Evolutionary conservation across 2,797 vertebrate species (phyloP), one percentile per base, ranked within the genome.

Genomic region (Bufotes viridis): DNA sequence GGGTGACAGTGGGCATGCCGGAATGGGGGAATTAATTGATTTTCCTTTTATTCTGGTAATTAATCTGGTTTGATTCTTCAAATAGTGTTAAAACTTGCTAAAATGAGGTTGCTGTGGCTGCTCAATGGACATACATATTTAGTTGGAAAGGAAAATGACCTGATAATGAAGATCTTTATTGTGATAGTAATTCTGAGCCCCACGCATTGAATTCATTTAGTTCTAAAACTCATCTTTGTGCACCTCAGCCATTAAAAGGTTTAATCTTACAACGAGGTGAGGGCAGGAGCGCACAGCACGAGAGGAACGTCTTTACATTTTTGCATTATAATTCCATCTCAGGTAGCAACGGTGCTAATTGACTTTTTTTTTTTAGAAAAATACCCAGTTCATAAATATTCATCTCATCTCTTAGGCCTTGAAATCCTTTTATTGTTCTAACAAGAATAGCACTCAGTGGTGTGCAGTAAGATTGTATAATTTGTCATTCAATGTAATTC

Each of bases 401-500:
- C 90, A 92, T 93, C 89, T 92, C 49, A 85, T 88, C 83, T 81
- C 87, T 89, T 60, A 80, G 86, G 7, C 87, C 88, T 88, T 90
- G 87, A 91, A 91, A 91, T 91, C 85, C 90, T 90, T 89, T 90
- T 90, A 91, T 93, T 93, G 91, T 92, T 93, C 92, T 88, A 85
- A 90, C 63, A 14, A 86, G 92, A 90, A 81, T 84, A 20, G 90
- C 89, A 91, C 90, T 82, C 90, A 15, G 75, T 12, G 0, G 89
- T 60, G 60, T 90, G 91, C 92, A 65, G 90, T 29, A 84, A 87
- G 86, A 91, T 89, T 0, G 69, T 18, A 85, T 91, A 86, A 93
- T 92, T 91, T 90, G 91, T 93, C 91, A 91, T 92, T 91, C 91
- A 93, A 90, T 87, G 90, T 91, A 91, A 94, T 93, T 93, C 91